A percentile compares a stretch with the other conserved stretches of the same genome.
phyloP scores from a whole-genome alignment of 1,140 invertebrate genomes.

The Tetraneura akinire region DNA sequence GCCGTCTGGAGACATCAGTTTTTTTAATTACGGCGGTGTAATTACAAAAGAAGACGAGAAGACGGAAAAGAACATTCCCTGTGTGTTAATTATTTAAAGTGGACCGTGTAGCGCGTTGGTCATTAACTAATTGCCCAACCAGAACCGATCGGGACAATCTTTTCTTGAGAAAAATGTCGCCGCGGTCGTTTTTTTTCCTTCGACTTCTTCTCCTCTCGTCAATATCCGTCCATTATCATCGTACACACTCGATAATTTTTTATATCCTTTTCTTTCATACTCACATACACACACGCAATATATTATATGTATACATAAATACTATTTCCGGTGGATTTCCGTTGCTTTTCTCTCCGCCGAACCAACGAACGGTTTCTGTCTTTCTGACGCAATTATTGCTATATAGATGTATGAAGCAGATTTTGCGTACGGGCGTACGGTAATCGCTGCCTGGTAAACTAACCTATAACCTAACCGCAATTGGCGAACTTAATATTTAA shows the following conservation, averaged over 20 bases:
- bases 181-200: conserved; percentile 33
- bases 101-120: conserved; percentile 16
- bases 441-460: no score
- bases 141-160: conserved; percentile 5
- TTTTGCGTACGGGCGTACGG: no score
- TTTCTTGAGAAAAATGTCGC: conserved; percentile 49
- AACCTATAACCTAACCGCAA: no score
- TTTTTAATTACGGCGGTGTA: conserved; percentile 45
- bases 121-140: conserved; percentile 32
- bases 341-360: neutral
- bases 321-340: conserved; percentile 36
- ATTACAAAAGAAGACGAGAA: conserved; percentile 27
- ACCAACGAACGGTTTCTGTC: no score
- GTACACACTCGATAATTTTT: neutral
- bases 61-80: conserved; percentile 28
- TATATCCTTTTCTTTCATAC: neutral
- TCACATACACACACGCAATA: no score
- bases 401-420: no score
- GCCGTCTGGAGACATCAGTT: conserved; percentile 17
- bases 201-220: no score
- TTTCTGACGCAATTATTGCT: conserved; percentile 9
- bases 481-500: no score
- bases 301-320: no score
- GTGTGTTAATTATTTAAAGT: conserved; percentile 46
- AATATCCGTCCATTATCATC: conserved; percentile 2